phyloP scores from a whole-genome alignment of 2,797 vertebrate species.

The Poeciliopsis paucimaculata region DNA sequence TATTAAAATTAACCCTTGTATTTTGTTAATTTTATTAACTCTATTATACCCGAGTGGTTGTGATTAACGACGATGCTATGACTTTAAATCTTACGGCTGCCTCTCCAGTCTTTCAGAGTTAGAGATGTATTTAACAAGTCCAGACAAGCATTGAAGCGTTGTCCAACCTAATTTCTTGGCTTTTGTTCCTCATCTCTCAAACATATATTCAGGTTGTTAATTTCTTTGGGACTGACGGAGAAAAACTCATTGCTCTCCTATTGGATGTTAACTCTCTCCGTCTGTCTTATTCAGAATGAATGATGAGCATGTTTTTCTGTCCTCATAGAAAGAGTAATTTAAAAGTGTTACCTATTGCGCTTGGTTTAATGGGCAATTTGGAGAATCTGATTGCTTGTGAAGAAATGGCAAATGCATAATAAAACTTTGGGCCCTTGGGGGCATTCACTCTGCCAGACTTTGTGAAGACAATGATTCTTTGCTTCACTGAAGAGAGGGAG shows the following conservation, averaged over 20 bases:
- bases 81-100: background rate
- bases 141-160: conserved; percentile 4
- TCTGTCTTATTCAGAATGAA: conserved; percentile 45
- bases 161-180: conserved; percentile 18
- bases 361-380: conserved; percentile 69
- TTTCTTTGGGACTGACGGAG: conserved; percentile 29
- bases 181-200: conserved; percentile 29
- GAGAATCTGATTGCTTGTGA: conserved; percentile 67
- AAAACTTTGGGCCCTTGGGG: conserved; percentile 55
- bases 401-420: conserved; percentile 67
- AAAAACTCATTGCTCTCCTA: conserved; percentile 43
- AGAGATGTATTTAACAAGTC: conserved; percentile 1
- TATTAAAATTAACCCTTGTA: background rate
- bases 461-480: conserved; percentile 60
- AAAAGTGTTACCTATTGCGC: conserved; percentile 54
- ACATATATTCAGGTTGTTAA: conserved; percentile 41
- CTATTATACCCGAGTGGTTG: background rate
- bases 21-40: background rate
- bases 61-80: background rate
- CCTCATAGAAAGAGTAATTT: conserved; percentile 59
- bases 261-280: conserved; percentile 41
- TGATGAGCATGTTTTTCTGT: conserved; percentile 37
- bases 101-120: conserved; percentile 1
- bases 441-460: conserved; percentile 50
- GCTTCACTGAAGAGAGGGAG: conserved; percentile 44